These are phyloP conservation scores for Elgaria multicarinata DNA, from an alignment of 2,113 vertebrate species.

Conservation along the genomic window DNA sequence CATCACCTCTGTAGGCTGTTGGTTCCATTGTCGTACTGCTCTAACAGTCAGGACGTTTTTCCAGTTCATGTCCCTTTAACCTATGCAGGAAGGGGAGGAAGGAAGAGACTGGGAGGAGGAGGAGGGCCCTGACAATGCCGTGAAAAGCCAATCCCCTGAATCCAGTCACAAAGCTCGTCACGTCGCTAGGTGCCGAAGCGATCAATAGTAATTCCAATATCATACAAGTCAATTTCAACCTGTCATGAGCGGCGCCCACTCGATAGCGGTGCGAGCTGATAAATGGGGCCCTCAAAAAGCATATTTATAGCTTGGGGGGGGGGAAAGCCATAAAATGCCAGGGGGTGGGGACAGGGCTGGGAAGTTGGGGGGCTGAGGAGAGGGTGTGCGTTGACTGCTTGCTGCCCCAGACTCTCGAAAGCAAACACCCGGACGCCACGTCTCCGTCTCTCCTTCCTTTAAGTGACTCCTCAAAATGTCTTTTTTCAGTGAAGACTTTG, in stretches of 20 bases:
- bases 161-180: slow-evolving; percentile 50
- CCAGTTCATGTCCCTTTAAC: background rate
- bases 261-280: slow-evolving; percentile 66
- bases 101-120: no score
- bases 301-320: slow-evolving; percentile 72
- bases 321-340: slow-evolving; percentile 69
- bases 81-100: background rate
- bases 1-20: no score
- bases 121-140: background rate
- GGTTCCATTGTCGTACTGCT: no score
- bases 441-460: background rate
- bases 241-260: slow-evolving; percentile 68
- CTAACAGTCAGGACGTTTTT: no score
- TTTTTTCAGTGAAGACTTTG: background rate
- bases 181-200: slow-evolving; percentile 66
- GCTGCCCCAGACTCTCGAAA: background rate
- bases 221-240: slow-evolving; percentile 74
- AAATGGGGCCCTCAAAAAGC: slow-evolving; percentile 70
- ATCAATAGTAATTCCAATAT: slow-evolving; percentile 77
- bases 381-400: background rate
- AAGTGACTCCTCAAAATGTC: background rate
- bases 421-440: background rate
- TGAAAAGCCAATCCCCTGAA: slow-evolving; percentile 31
- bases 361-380: background rate
- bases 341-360: slow-evolving; percentile 33